Conservation (phyloP, 2,797 vertebrate species). For the Dipus sagitta region DNA sequence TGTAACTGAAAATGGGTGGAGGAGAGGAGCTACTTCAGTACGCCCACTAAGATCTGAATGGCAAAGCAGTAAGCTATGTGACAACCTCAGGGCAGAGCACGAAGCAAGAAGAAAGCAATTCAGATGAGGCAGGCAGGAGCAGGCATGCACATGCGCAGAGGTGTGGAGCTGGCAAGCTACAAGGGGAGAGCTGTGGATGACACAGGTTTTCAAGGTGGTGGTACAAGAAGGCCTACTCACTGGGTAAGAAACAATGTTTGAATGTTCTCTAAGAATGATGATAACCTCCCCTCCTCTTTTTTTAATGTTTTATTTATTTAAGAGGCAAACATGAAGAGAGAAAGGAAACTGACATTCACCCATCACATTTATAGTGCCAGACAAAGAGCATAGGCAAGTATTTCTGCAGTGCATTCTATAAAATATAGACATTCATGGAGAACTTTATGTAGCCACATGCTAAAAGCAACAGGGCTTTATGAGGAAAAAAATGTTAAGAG, state of each 20-base stretch:
- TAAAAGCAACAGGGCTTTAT: neutral
- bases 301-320: neutral
- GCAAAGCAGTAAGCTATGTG: neutral
- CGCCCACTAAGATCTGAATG: constrained; percentile 17
- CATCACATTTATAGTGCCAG: neutral
- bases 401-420: neutral
- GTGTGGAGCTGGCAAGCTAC: neutral
- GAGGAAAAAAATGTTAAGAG: neutral
- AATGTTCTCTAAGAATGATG: neutral
- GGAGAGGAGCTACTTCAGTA: neutral
- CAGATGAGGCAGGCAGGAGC: neutral
- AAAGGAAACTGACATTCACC: neutral
- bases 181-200: neutral
- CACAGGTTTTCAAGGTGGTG: no score
- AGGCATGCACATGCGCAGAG: neutral
- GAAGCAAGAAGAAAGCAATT: constrained; percentile 58
- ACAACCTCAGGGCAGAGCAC: constrained; percentile 49
- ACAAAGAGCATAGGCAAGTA: neutral
- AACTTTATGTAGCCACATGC: neutral
- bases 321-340: neutral
- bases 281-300: neutral
- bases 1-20: neutral
- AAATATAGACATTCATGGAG: neutral
- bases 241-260: neutral
- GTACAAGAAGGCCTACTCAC: neutral